A percentile compares a stretch with the other conserved stretches of the same genome.
Evolutionary conservation across 1,140 invertebrate species (phyloP).

Genomic region (Leptopilina boulardi): DNA sequence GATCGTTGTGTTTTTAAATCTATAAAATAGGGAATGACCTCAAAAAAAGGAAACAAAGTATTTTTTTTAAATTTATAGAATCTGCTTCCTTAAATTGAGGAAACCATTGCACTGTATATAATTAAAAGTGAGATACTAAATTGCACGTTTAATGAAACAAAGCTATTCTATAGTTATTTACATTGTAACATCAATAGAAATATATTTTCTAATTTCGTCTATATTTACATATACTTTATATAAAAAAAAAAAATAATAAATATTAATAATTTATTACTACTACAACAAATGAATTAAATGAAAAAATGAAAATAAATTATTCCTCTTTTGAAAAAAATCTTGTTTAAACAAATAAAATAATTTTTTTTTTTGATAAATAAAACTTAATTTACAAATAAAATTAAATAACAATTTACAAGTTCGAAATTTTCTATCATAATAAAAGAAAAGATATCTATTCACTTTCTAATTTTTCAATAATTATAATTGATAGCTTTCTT

Average conservation of each 20-base stretch:
- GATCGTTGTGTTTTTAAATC: slow-evolving; percentile 29
- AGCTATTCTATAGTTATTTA: slow-evolving; percentile 6
- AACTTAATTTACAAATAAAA: no score
- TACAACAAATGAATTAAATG: no score
- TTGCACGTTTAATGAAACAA: not conserved
- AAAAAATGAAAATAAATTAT: no score
- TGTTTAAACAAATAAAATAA: no score
- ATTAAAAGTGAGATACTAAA: not conserved
- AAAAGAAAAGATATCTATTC: not conserved
- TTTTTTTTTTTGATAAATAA: no score
- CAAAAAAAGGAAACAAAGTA: not conserved
- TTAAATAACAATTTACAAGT: no score
- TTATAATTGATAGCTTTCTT: not conserved
- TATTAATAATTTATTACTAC: no score
- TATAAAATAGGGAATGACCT: not conserved
- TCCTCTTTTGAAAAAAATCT: no score
- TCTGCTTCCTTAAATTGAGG: not conserved
- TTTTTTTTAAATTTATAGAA: not conserved
- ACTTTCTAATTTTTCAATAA: no score
- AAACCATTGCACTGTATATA: slow-evolving; percentile 2
- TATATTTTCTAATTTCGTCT: not conserved
- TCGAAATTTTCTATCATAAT: no score
- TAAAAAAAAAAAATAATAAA: not conserved
- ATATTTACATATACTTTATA: not conserved
- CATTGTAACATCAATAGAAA: not conserved